Percentiles rank a stretch among this genome's conserved stretches.
These are phyloP conservation scores for Lasiurus borealis DNA, from an alignment of 2,113 vertebrate genomes.

Conservation along the genomic window DNA sequence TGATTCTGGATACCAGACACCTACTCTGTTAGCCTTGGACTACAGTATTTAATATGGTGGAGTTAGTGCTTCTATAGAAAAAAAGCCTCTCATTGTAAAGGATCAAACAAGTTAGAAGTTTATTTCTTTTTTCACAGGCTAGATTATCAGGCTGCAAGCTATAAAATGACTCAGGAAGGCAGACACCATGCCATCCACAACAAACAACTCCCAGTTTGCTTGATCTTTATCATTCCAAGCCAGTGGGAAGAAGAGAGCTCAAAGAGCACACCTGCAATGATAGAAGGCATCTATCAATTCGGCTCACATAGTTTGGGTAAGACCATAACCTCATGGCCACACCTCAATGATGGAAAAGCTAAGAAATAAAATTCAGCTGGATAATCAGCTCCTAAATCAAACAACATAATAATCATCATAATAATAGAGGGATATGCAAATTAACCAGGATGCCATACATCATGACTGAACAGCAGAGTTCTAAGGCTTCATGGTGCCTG, in stretches of 20 bases:
- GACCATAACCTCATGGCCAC: background rate
- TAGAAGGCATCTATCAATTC: background rate
- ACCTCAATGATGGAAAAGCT: background rate
- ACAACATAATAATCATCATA: too few species aligned
- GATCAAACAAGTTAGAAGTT: background rate
- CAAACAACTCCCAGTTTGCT: background rate
- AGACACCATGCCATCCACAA: background rate
- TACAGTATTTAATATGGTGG: background rate
- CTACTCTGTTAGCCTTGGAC: background rate
- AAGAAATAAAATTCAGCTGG: background rate
- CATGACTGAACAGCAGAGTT: too few species aligned
- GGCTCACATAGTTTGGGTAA: background rate
- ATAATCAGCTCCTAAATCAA: background rate
- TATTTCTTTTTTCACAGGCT: background rate
- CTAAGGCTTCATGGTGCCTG: too few species aligned
- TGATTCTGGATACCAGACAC: background rate
- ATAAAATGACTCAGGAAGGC: background rate
- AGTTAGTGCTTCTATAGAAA: background rate
- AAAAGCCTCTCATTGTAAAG: background rate
- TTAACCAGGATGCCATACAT: too few species aligned
- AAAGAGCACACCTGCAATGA: background rate
- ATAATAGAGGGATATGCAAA: too few species aligned
- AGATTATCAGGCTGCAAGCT: fast-evolving
- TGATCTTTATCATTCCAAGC: background rate
- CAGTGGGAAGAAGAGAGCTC: background rate